phyloP scores from a whole-genome alignment of 2,888 invertebrate species.

The Galerucella nymphaeae region DNA sequence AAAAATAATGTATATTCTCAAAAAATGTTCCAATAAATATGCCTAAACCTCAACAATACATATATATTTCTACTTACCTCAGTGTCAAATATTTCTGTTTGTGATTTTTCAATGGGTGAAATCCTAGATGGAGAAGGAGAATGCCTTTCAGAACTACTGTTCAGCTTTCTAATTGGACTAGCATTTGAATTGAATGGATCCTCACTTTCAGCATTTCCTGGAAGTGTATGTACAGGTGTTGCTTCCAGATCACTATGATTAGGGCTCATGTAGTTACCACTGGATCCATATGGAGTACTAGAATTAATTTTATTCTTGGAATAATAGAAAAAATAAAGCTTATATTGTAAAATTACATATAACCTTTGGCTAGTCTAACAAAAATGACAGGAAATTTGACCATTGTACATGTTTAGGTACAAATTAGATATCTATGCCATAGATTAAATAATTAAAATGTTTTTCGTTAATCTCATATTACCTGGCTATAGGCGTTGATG shows the following conservation, averaged over 20 bases:
- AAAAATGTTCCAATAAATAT: background rate
- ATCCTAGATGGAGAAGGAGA: slow-evolving; percentile 17
- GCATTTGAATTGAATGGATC: slow-evolving; percentile 33
- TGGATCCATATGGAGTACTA: slow-evolving; percentile 43
- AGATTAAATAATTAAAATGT: background rate
- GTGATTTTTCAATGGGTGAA: slow-evolving; percentile 35
- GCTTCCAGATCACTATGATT: slow-evolving; percentile 52
- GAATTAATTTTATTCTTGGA: slow-evolving; percentile 12
- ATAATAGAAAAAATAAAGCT: background rate
- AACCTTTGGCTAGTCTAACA: too few species aligned
- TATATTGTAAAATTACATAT: background rate
- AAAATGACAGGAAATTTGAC: too few species aligned
- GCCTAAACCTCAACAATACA: background rate
- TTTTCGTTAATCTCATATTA: slow-evolving; percentile 21
- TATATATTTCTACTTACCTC: slow-evolving; percentile 22
- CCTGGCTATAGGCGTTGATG: slow-evolving; percentile 50
- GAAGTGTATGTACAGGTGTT: slow-evolving; percentile 52
- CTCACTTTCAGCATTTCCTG: slow-evolving; percentile 50
- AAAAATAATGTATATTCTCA: background rate
- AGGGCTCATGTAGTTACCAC: slow-evolving; percentile 38
- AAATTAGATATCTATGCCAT: too few species aligned
- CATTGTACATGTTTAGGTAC: too few species aligned
- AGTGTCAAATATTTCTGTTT: slow-evolving; percentile 34
- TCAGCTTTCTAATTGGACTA: slow-evolving; percentile 31
- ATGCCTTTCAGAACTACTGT: slow-evolving; percentile 25